Evolutionary conservation across 2,113 vertebrate species (phyloP).

Genomic region (Diadophis punctatus): DNA sequence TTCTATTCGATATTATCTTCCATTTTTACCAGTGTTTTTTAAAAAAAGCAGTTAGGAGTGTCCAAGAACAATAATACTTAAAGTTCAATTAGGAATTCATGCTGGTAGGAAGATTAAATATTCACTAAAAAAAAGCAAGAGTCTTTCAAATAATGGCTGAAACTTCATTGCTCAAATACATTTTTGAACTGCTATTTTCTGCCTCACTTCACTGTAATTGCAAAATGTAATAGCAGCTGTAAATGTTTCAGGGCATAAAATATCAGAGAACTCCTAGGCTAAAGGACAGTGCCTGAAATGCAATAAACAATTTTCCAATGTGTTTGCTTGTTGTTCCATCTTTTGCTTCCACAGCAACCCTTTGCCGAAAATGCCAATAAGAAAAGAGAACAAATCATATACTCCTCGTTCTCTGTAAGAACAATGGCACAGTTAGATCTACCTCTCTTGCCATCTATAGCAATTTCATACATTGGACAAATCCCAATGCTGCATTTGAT

Average conservation of each 20-base stretch:
- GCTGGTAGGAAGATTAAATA: constrained; percentile 70
- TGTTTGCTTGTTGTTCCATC: constrained; percentile 14
- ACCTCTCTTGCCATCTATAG: background rate
- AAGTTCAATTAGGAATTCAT: constrained; percentile 72
- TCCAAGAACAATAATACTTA: constrained; percentile 68
- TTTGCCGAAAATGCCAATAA: constrained; percentile 5
- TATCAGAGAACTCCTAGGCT: constrained; percentile 57
- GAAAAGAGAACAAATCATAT: background rate
- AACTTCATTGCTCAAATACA: constrained; percentile 70
- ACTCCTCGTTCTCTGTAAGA: background rate
- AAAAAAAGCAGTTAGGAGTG: constrained; percentile 63
- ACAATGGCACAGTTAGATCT: background rate
- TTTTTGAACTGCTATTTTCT: constrained; percentile 73
- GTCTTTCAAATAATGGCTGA: constrained; percentile 69
- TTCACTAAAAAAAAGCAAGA: constrained; percentile 74
- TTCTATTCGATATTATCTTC: constrained; percentile 44
- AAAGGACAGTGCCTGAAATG: constrained; percentile 53
- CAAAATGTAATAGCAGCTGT: constrained; percentile 61
- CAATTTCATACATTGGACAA: background rate
- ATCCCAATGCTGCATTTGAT: background rate
- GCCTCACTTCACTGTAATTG: constrained; percentile 78
- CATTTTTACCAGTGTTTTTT: constrained; percentile 45
- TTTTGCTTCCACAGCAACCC: constrained; percentile 19
- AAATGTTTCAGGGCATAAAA: constrained; percentile 63
- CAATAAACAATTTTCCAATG: constrained; percentile 46